Base-by-base conservation (phyloP, 2,797 vertebrate species). In the Pipistrellus nathusii region DNA sequence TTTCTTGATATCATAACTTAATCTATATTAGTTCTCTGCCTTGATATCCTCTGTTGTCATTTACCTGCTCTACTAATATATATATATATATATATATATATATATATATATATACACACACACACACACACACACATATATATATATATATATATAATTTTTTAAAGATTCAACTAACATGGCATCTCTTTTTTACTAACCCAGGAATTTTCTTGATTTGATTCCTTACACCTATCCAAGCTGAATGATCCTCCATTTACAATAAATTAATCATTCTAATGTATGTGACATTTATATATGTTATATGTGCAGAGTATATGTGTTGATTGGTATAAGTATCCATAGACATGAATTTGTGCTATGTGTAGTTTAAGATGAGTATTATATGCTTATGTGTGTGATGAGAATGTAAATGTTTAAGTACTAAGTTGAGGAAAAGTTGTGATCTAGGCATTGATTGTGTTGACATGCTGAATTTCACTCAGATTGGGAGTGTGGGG, bases 181-280 rank as follows among this genome's bases (percentile, higher is more conserved):
- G 15, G 30, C 8, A 1, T 83, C 38, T 85, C 57, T 91, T 53
- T 62, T 72, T 90, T 7, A 73, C 55, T 90, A 41, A 64, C 11
- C 2, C 9, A 35, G 23, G 18, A 80, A 80, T 41, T 76, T 62
- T 86, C 53, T 46, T 78, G 23, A 68, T 41, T 11, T 55, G 13
- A 9, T 3, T 59, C 23, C 11, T 84, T 57, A 23, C 20, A 41
- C 18, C 4, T 75, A 76, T 32, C 6, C 23, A 21, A 53, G 21
- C 14, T 17, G 3, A 83, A 88, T 73, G 6, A 72, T 55, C 25
- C 71, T 85, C 38, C 30, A 30, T 90, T 80, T 8, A 25, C 41
- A 96, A 94, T 94, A 88, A 96, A 96, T 8, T 35, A 21, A 72
- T 89, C 48, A 64, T 69, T 64, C 32, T 25, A 91, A 55, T 30